Percentiles rank a stretch among this genome's conserved stretches.
These are phyloP conservation scores for Latheticus oryzae DNA, from an alignment of 2,888 invertebrate species.

Conservation along the genomic window DNA sequence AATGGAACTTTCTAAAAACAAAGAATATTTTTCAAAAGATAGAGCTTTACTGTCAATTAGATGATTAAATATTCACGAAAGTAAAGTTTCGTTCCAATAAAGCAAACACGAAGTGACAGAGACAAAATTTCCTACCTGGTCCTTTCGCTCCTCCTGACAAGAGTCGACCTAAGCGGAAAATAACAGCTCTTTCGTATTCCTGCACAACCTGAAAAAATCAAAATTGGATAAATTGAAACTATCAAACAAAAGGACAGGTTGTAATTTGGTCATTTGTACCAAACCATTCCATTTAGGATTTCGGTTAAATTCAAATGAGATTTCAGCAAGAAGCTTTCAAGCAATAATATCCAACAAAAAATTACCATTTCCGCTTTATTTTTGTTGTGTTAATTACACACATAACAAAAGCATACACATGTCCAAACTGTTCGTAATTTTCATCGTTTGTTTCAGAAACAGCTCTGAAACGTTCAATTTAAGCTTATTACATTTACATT, in stretches of 20 bases:
- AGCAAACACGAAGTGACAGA: slow-evolving; percentile 7
- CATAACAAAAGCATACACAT: too few relatives aligned
- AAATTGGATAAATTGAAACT: not conserved
- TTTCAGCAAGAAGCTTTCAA: too few relatives aligned
- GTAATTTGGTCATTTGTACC: too few relatives aligned
- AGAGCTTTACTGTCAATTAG: slow-evolving; percentile 14
- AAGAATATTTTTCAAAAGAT: slow-evolving; percentile 1
- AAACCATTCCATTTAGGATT: too few relatives aligned
- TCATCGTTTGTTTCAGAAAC: not conserved
- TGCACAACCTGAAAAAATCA: slow-evolving; percentile 82
- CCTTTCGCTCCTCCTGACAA: slow-evolving; percentile 93
- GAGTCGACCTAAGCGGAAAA: slow-evolving; percentile 90
- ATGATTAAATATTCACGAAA: slow-evolving; percentile 19
- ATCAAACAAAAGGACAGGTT: too few relatives aligned
- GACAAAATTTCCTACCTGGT: slow-evolving; percentile 74
- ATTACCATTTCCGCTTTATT: too few relatives aligned
- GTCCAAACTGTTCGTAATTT: too few relatives aligned
- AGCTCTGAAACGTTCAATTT: not conserved
- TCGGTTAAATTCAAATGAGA: too few relatives aligned
- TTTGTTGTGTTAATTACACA: too few relatives aligned
- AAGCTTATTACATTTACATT: slow-evolving; percentile 6
- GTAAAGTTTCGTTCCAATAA: too few relatives aligned
- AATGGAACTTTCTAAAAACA: slow-evolving; percentile 1
- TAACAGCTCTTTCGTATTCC: slow-evolving; percentile 95
- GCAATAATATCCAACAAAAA: too few relatives aligned